Percentiles rank a stretch among this genome's conserved stretches.
Evolutionary conservation across 2,888 invertebrate genomes (phyloP).

Genomic region (Tipula unca): DNA sequence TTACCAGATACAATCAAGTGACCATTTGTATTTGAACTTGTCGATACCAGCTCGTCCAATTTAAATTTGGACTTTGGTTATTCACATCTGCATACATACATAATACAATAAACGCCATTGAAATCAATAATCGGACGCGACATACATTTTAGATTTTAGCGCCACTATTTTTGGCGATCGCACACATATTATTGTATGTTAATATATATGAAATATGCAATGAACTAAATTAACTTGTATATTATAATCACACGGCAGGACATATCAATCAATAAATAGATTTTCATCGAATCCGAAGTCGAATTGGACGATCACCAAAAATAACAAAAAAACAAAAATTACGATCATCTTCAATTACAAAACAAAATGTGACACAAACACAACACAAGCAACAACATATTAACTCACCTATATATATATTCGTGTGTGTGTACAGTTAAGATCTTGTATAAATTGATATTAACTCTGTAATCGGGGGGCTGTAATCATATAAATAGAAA

Average conservation of each 20-base stretch:
- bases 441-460: neutral
- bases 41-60: neutral
- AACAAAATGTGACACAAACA: neutral
- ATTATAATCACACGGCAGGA: neutral
- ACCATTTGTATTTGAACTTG: no score
- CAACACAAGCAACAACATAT: neutral
- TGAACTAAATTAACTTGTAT: neutral
- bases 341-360: neutral
- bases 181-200: no score
- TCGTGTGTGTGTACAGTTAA: neutral
- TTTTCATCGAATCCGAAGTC: no score
- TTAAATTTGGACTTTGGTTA: no score
- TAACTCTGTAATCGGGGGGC: neutral
- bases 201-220: no score
- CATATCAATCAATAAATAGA: neutral
- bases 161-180: neutral
- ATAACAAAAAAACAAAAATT: neutral
- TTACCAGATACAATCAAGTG: neutral
- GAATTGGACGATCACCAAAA: neutral
- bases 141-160: conserved; percentile 1
- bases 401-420: conserved; percentile 1
- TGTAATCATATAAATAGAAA: neutral
- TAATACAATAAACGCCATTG: neutral
- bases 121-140: neutral
- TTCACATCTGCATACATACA: neutral